Conservation (phyloP, 2,113 vertebrate species). For the Smithornis capensis region DNA sequence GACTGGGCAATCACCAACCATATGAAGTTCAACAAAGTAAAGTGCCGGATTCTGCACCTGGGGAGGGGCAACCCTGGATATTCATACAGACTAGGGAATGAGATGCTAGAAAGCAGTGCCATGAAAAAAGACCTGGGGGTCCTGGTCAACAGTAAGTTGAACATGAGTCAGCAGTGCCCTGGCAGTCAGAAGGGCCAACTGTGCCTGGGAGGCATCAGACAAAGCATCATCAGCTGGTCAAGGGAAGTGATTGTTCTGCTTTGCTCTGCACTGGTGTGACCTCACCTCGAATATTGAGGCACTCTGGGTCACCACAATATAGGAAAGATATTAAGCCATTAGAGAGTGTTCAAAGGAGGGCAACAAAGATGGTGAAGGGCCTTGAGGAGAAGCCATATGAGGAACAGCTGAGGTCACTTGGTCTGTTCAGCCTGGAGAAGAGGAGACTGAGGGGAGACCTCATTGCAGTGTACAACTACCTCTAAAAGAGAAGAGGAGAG, state of each 20-base stretch:
- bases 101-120: not conserved
- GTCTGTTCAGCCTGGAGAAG: not conserved
- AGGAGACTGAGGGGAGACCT: not conserved
- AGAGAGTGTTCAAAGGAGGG: not conserved
- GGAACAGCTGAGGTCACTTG: not conserved
- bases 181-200: not conserved
- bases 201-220: not conserved
- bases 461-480: not conserved
- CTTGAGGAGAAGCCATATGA: not conserved
- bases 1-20: not conserved
- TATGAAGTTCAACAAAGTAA: not conserved
- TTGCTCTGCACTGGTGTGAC: not conserved
- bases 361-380: not conserved
- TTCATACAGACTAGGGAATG: not conserved
- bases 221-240: rapidly evolving
- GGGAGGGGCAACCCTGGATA: rapidly evolving
- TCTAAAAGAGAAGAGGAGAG: rapidly evolving
- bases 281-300: not conserved
- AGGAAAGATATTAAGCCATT: not conserved
- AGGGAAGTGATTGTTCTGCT: not conserved
- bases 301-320: not conserved
- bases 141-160: rapidly evolving
- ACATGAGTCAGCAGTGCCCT: not conserved
- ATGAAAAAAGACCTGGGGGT: not conserved
- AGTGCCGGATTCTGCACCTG: not conserved